phyloP scores from a whole-genome alignment of 2,797 vertebrate genomes.

The Staurois parvus region DNA sequence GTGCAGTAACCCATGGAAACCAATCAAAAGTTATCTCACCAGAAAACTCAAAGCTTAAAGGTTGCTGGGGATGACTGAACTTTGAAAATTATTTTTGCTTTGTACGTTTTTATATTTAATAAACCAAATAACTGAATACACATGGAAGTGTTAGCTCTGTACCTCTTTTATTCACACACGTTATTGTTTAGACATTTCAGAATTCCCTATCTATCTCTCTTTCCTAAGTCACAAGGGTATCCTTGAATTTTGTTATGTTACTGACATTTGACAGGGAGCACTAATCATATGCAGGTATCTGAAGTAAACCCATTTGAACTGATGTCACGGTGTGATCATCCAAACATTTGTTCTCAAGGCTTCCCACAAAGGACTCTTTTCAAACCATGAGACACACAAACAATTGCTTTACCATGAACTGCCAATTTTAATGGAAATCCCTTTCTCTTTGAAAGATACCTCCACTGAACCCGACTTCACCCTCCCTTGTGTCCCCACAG shows the following conservation, averaged over 20 bases:
- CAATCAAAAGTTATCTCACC: background rate
- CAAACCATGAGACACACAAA: background rate
- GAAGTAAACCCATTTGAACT: background rate
- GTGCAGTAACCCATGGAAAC: background rate
- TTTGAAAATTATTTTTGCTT: background rate
- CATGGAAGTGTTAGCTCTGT: background rate
- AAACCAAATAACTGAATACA: background rate
- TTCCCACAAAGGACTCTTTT: slow-evolving; percentile 6
- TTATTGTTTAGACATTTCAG: background rate
- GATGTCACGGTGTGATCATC: slow-evolving; percentile 19
- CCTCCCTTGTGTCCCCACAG: slow-evolving; percentile 15
- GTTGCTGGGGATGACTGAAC: background rate
- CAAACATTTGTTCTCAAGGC: slow-evolving; percentile 9
- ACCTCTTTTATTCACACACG: background rate
- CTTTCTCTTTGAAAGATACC: slow-evolving; percentile 7
- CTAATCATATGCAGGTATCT: background rate
- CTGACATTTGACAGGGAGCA: slow-evolving; percentile 5
- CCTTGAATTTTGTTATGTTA: slow-evolving; percentile 32
- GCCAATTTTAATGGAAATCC: slow-evolving; percentile 60
- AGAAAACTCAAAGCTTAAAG: background rate
- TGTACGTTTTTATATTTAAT: background rate
- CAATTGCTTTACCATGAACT: slow-evolving; percentile 48
- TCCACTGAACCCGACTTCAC: slow-evolving; percentile 38
- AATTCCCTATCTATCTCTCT: background rate
- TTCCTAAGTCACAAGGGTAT: slow-evolving; percentile 16